A percentile compares a stretch with the other conserved stretches of the same genome.
Evolutionary conservation across 2,888 invertebrate species (phyloP).

Genomic region (Agrochola lychnidis): DNA sequence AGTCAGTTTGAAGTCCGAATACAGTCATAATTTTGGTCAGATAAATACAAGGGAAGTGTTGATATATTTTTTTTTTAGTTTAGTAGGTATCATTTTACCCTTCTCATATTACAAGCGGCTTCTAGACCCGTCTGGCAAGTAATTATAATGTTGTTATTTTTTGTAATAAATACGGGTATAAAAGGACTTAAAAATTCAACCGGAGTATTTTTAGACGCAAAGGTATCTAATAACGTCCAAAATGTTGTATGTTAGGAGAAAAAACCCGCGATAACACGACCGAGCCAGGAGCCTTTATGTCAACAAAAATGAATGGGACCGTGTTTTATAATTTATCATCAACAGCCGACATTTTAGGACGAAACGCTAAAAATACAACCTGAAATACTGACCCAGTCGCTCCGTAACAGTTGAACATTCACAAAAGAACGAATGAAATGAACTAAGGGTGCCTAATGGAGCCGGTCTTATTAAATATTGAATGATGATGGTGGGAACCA

Average conservation of each 20-base stretch:
- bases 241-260: constrained; percentile 50
- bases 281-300: constrained; percentile 54
- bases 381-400: constrained; percentile 56
- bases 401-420: constrained; percentile 55
- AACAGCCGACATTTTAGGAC: constrained; percentile 57
- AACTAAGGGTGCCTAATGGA: constrained; percentile 58
- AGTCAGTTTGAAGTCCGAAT: too few species aligned
- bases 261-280: constrained; percentile 50
- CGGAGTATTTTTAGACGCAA: constrained; percentile 48
- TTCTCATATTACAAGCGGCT: constrained; percentile 18
- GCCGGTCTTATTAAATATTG: constrained; percentile 66
- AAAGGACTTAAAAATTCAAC: constrained; percentile 26
- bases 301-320: constrained; percentile 61
- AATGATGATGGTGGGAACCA: constrained; percentile 60
- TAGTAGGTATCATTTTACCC: neutral
- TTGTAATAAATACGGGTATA: constrained; percentile 16
- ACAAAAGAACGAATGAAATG: constrained; percentile 54
- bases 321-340: constrained; percentile 63
- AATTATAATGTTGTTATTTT: constrained; percentile 29
- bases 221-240: constrained; percentile 44
- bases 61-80: neutral
- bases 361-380: constrained; percentile 57
- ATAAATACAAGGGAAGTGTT: neutral
- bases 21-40: neutral
- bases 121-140: constrained; percentile 30